phyloP scores from a whole-genome alignment of 2,797 vertebrate genomes.

The Pangasius djambal region DNA sequence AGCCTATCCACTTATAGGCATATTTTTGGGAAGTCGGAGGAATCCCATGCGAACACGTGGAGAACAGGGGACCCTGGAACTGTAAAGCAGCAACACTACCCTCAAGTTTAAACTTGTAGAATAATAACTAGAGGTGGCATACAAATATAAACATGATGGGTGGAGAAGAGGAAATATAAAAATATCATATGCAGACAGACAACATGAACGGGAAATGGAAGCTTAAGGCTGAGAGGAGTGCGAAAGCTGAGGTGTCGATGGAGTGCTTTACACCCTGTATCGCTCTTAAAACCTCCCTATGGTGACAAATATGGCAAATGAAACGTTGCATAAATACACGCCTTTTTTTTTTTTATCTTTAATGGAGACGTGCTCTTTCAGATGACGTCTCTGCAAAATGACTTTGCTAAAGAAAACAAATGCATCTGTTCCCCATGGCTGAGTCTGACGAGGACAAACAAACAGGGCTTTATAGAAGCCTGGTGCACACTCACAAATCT shows the following conservation, averaged over 20 bases:
- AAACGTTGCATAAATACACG: slow-evolving; percentile 59
- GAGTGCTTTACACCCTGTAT: slow-evolving; percentile 44
- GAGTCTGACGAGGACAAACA: slow-evolving; percentile 51
- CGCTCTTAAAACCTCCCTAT: slow-evolving; percentile 52
- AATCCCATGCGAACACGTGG: not conserved
- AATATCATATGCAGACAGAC: slow-evolving; percentile 46
- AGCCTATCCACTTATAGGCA: not conserved
- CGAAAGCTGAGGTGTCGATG: slow-evolving; percentile 30
- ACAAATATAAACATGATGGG: slow-evolving; percentile 1
- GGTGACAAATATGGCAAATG: slow-evolving; percentile 60
- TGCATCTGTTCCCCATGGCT: slow-evolving; percentile 48
- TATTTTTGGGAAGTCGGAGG: not conserved
- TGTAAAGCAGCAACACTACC: not conserved
- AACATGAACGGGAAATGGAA: slow-evolving; percentile 52
- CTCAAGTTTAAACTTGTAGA: not conserved
- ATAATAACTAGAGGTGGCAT: not conserved
- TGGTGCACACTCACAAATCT: slow-evolving; percentile 34
- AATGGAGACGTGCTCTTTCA: slow-evolving; percentile 54
- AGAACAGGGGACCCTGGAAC: not conserved
- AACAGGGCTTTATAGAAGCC: slow-evolving; percentile 37
- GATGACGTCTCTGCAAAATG: slow-evolving; percentile 45
- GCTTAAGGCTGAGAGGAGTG: slow-evolving; percentile 22
- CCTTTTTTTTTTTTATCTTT: slow-evolving; percentile 37
- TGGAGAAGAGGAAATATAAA: not conserved
- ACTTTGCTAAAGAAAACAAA: slow-evolving; percentile 55